Base-by-base conservation (phyloP, 2,797 vertebrate genomes). In the Aotus griseimembra region DNA sequence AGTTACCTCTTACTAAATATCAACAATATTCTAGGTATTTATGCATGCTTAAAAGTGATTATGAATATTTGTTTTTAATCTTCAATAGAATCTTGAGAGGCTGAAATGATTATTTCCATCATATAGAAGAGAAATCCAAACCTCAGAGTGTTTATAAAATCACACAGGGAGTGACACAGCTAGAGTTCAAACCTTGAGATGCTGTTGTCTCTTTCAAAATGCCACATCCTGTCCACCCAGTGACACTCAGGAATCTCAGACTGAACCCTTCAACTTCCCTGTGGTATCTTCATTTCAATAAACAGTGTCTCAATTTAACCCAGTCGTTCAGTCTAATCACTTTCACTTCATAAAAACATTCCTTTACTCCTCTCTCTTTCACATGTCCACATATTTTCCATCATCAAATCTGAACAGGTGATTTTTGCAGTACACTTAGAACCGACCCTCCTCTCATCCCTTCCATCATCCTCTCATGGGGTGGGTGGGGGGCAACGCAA, bases 41-140 rank as follows among this genome's bases (percentile, higher is more conserved):
- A 64, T 3, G 5, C 5, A 64, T 39, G 13, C 19, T 82, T 58
- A 9, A 36, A 41, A 52, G 24, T 88, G 30, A 4, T 90, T 85
- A 64, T 36, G 48, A 22, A 73, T 79, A 82, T 64, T 94, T 64
- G 46, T 79, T 88, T 57, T 28, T 96, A 50, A 90, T 83, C 20
- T 75, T 80, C 33, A 67, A 2, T 39, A 50, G 5, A 67, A 39
- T 64, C 30, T 76, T 73, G 24, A 55, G 28, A 75, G 33, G n/a
- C 12, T 58, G 3, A 88, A 85, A 64, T 61, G 13, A 86, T 64
- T n/a, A 79, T 17, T 13, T 33, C 5, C 41, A 67, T 72, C 61
- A 41, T 1, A 57, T 3, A 87, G 22, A 80, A 76, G 22, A 57
- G 33, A 85, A 72, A 92, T 12, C 11, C 28, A 77, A 83, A 41